Percentiles rank a stretch among this genome's conserved stretches.
phyloP scores from a whole-genome alignment of 2,113 vertebrate genomes.

The Perca schrenkii region DNA sequence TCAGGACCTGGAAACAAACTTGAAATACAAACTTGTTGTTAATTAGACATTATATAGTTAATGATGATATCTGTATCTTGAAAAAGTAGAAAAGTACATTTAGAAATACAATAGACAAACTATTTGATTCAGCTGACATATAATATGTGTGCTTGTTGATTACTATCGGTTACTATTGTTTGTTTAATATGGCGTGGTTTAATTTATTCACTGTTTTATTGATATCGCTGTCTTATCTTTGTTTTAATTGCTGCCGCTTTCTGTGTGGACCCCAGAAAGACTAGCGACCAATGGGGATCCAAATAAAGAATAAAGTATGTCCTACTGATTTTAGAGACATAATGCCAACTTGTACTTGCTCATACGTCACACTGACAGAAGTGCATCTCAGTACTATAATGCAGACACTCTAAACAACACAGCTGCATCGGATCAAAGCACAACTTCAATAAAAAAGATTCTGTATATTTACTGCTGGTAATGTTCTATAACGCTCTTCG shows the following conservation, averaged over 20 bases:
- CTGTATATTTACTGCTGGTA: background rate
- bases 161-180: no score
- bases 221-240: no score
- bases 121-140: background rate
- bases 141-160: no score
- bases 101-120: background rate
- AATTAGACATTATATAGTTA: background rate
- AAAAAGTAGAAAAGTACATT: background rate
- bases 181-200: no score
- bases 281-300: no score
- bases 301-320: background rate
- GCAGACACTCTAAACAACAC: slow-evolving; percentile 2
- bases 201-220: no score
- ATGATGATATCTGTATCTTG: background rate
- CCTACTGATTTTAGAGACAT: background rate
- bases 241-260: no score
- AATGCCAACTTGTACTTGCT: background rate
- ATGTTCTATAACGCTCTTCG: background rate
- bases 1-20: background rate
- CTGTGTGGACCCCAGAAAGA: no score
- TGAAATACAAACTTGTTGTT: background rate
- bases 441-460: background rate
- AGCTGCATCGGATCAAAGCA: background rate
- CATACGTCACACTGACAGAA: slow-evolving; percentile 9
- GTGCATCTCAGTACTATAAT: background rate